Base-by-base conservation (phyloP, 2,797 vertebrate species). In the Manis pentadactyla region DNA sequence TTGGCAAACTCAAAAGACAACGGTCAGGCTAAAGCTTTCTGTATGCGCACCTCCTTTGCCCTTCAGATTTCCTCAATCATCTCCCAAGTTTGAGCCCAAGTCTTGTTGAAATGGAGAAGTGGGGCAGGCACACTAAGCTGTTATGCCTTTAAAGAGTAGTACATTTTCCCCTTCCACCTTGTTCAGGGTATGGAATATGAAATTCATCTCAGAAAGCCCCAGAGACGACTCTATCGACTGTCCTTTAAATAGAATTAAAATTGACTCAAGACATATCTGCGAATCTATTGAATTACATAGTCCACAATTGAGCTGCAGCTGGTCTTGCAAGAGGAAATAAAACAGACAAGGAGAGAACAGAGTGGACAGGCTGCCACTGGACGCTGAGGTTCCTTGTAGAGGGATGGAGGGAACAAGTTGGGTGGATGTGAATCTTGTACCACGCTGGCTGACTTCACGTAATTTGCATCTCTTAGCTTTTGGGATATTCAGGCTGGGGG, bases 201-300 rank as follows among this genome's bases (percentile, higher is more conserved):
- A 98, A 98, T 98, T 98, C 98, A 57, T 96, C 98, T 98, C 95
- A 92, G 97, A 98, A 97, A 97, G 71, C 98, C 97, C 98, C 96
- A 96, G 98, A 98, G 98, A 98, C 97, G 97, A 94, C 96, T 98
- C 97, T 97, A 98, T 98, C 25, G 98, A 98, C 98, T 98, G 97
- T 98, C 98, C 98, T 98, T 98, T 98, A 99, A 98, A 99, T 98
- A 98, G 98, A 98, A 98, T 98, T 98, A 98, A 98, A 98, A 98
- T 98, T 98, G 98, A 99, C 98, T 98, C 2, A 0, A 98, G 98
- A 97, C 89, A 94, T 96, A 98, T 98, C 98, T 98, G 97, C 34
- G 96, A 97, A 97, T 98, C 97, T 98, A 98, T 98, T 98, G 98
- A 98, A 98, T 98, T 98, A 98, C 97, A 83, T 69, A 64, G 97